phyloP scores from a whole-genome alignment of 1,140 invertebrate genomes.

The Eueides isabella region DNA sequence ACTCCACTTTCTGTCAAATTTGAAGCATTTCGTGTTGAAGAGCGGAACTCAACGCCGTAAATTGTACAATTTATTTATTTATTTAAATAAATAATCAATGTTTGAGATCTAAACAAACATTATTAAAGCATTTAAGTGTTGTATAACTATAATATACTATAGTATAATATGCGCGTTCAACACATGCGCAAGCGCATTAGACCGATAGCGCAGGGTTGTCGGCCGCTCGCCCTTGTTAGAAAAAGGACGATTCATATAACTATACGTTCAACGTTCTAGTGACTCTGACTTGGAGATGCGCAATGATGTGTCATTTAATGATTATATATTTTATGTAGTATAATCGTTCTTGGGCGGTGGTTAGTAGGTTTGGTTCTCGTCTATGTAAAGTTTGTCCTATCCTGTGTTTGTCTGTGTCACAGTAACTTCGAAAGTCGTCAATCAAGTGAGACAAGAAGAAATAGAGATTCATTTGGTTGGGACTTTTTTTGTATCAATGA shows the following conservation, averaged over 20 bases:
- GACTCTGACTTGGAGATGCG: conserved; percentile 15
- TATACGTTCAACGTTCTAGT: conserved; percentile 34
- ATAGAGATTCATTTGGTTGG: too few species aligned
- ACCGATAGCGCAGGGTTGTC: conserved; percentile 67
- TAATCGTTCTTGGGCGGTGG: background rate
- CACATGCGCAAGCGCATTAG: conserved; percentile 54
- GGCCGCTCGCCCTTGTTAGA: conserved; percentile 75
- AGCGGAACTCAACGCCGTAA: too few species aligned
- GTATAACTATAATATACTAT: background rate
- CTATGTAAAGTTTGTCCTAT: too few species aligned
- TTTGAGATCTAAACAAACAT: conserved; percentile 5
- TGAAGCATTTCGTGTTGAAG: too few species aligned
- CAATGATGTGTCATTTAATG: background rate
- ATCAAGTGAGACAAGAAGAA: too few species aligned
- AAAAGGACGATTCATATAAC: conserved; percentile 68
- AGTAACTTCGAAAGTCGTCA: too few species aligned
- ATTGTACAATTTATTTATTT: too few species aligned
- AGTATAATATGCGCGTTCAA: conserved; percentile 1
- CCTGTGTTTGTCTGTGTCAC: too few species aligned
- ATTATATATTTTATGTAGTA: background rate
- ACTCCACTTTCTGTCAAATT: too few species aligned
- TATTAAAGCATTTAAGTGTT: background rate
- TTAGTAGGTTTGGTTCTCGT: background rate
- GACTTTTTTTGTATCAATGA: too few species aligned
- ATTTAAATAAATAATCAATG: background rate